These are phyloP conservation scores for Cetonia aurata DNA, from an alignment of 2,888 invertebrate genomes.

Conservation along the genomic window DNA sequence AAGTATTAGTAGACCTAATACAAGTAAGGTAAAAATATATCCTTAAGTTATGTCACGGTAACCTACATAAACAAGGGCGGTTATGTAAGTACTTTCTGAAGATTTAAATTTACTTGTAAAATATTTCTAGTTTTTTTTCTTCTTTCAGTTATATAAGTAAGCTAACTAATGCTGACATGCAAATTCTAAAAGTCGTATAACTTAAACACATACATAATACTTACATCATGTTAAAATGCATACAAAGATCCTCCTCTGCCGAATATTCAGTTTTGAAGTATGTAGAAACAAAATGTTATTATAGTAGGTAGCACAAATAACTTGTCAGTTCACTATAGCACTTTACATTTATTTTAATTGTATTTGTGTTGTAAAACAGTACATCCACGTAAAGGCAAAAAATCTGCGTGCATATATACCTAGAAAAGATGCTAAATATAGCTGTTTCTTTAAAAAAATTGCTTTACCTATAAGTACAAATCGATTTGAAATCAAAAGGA, in stretches of 20 bases:
- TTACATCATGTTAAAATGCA: slow-evolving; percentile 26
- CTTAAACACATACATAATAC: slow-evolving; percentile 2
- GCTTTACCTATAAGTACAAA: neutral
- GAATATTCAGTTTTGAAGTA: neutral
- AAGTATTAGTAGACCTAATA: too few species aligned
- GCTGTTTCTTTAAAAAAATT: neutral
- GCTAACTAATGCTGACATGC: too few species aligned
- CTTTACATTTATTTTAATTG: slow-evolving; percentile 10
- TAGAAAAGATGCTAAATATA: slow-evolving; percentile 28
- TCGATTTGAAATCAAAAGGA: neutral
- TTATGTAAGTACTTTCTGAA: too few species aligned
- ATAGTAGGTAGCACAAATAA: slow-evolving; percentile 10
- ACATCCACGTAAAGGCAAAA: neutral
- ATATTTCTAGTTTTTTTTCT: too few species aligned
- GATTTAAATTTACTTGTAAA: too few species aligned
- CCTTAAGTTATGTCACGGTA: too few species aligned
- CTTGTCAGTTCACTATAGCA: slow-evolving; percentile 22
- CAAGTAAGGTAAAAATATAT: too few species aligned
- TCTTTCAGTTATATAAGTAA: too few species aligned
- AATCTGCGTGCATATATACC: slow-evolving; percentile 11
- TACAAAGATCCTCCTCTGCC: slow-evolving; percentile 12
- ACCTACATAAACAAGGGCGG: too few species aligned
- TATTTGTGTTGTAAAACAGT: slow-evolving; percentile 10
- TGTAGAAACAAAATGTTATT: slow-evolving; percentile 7
- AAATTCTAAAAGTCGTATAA: neutral